These are phyloP conservation scores for Rhinogobius similis DNA, from an alignment of 2,113 vertebrate genomes.

Conservation along the genomic window DNA sequence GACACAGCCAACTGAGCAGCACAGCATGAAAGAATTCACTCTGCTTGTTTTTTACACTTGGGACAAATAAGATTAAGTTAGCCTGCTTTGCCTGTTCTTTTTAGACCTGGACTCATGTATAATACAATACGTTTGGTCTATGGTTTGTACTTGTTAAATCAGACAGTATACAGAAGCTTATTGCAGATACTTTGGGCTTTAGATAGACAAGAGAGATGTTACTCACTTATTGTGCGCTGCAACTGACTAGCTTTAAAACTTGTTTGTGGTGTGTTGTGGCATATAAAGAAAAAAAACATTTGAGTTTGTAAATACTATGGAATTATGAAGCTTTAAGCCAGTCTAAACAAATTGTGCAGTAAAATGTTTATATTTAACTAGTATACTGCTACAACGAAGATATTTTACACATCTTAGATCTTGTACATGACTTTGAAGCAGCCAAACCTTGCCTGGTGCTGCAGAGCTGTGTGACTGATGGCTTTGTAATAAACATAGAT, in stretches of 20 bases:
- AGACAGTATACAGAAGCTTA: neutral
- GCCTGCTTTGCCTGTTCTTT: neutral
- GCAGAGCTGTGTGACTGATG: conserved; percentile 46
- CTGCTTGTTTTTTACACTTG: neutral
- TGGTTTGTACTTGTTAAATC: neutral
- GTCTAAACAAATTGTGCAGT: too few relatives aligned
- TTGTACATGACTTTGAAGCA: conserved; percentile 3
- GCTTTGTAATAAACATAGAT: conserved; percentile 53
- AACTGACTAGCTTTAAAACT: too few relatives aligned
- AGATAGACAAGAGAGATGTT: neutral
- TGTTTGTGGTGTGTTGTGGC: too few relatives aligned
- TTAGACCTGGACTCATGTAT: neutral
- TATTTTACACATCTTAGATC: neutral
- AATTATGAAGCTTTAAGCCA: too few relatives aligned
- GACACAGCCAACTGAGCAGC: neutral
- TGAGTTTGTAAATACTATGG: too few relatives aligned
- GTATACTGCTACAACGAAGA: neutral
- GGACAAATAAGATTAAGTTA: neutral
- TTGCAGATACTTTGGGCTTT: neutral
- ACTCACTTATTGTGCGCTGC: neutral
- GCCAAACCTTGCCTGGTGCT: conserved; percentile 15
- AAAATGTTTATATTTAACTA: too few relatives aligned
- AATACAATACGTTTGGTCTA: neutral
- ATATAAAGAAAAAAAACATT: too few relatives aligned
- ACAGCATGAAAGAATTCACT: neutral